A percentile compares a stretch with the other conserved stretches of the same genome.
These are phyloP conservation scores for Bovichtus variegatus DNA, from an alignment of 2,797 vertebrate genomes.

Conservation along the genomic window DNA sequence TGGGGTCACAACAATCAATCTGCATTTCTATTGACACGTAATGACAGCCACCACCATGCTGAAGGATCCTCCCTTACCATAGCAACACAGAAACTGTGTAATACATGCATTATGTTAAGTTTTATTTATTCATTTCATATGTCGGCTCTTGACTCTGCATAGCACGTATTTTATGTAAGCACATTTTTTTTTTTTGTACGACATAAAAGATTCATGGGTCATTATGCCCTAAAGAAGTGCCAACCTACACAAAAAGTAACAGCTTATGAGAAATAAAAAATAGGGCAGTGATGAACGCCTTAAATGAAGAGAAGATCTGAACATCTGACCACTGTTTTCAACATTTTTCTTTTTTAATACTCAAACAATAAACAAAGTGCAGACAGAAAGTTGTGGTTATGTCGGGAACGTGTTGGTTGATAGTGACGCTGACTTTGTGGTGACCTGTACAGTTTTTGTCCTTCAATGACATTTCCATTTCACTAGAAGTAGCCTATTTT, in stretches of 20 bases:
- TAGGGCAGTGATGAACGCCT: not conserved
- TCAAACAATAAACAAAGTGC: not conserved
- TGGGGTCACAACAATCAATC: not conserved
- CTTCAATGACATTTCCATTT: not conserved
- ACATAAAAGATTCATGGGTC: slow-evolving; percentile 13
- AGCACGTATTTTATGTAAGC: not conserved
- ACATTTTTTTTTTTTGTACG: not conserved
- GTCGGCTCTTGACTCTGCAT: not conserved
- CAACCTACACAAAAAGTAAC: not conserved
- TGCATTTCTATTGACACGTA: not conserved
- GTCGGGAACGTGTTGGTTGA: not conserved
- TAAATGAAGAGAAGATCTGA: not conserved
- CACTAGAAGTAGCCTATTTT: not conserved
- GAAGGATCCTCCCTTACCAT: not conserved
- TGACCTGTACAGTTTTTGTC: not conserved
- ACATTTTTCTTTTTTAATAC: too few species aligned
- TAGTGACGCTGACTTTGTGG: not conserved
- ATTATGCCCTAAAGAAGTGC: slow-evolving; percentile 17
- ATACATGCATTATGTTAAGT: not conserved
- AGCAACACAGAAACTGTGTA: not conserved
- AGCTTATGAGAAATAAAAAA: not conserved
- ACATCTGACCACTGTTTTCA: not conserved
- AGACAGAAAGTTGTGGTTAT: not conserved
- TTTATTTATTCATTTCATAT: not conserved
- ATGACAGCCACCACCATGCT: not conserved